Percentiles rank a stretch among this genome's conserved stretches.
phyloP scores from a whole-genome alignment of 2,113 vertebrate species.

The Carlito syrichta region DNA sequence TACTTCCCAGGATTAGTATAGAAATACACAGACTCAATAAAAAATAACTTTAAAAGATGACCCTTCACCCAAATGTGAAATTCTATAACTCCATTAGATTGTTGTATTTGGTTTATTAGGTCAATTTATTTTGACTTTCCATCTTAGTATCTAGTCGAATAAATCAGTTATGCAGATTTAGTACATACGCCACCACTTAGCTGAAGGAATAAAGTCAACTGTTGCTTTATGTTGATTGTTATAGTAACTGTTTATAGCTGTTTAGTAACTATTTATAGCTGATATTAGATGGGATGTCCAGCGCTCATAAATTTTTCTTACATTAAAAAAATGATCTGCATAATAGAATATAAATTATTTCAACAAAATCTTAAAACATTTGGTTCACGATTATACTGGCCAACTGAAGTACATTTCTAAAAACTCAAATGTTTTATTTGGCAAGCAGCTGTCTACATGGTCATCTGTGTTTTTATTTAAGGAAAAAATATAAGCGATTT shows the following conservation, averaged over 20 bases:
- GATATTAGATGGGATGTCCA: conserved; percentile 43
- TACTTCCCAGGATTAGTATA: not conserved
- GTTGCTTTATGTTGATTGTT: not conserved
- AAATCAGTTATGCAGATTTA: not conserved
- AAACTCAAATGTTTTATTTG: conserved; percentile 57
- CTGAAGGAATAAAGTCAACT: not conserved
- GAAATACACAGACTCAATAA: not conserved
- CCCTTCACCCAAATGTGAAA: not conserved
- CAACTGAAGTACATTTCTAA: conserved; percentile 40
- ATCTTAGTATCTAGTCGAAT: not conserved
- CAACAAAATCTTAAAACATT: conserved; percentile 32
- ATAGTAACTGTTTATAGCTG: no score
- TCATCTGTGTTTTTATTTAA: conserved; percentile 50
- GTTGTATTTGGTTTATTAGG: not conserved
- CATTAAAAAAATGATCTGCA: not conserved
- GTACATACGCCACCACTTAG: not conserved
- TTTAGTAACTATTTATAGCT: not conserved
- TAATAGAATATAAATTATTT: conserved; percentile 35
- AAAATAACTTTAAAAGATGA: conserved; percentile 7
- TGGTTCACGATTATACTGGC: conserved; percentile 17
- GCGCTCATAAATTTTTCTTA: conserved; percentile 7
- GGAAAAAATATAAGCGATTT: conserved; percentile 49
- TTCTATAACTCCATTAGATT: not conserved
- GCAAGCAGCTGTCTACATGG: conserved; percentile 19
- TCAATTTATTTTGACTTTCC: conserved; percentile 18